Percentiles rank a stretch among this genome's conserved stretches.
phyloP scores from a whole-genome alignment of 1,140 invertebrate species.

The Brachionus paranguensis region DNA sequence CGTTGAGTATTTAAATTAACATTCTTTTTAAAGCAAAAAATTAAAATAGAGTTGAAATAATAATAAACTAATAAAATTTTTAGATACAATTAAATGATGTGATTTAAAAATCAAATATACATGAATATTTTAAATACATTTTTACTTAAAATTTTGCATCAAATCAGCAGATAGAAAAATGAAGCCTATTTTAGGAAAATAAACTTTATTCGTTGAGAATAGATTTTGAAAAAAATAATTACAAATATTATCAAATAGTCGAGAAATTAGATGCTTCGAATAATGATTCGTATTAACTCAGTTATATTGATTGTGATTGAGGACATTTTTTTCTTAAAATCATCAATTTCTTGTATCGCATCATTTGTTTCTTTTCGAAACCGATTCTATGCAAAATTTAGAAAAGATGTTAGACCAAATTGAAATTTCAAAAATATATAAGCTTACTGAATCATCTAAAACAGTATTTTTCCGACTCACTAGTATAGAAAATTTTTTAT shows the following conservation, averaged over 20 bases:
- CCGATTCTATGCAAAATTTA: not conserved
- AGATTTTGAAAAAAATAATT: not conserved
- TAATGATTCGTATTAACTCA: constrained; percentile 14
- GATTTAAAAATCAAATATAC: not conserved
- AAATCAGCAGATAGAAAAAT: not conserved
- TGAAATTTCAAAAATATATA: not conserved
- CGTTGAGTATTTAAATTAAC: too few relatives aligned
- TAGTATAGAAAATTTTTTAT: not conserved
- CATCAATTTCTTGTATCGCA: constrained; percentile 5
- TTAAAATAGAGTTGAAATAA: not conserved
- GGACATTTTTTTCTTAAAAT: constrained; percentile 32
- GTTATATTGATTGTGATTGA: constrained; percentile 10
- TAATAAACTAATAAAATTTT: too few relatives aligned
- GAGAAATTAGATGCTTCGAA: not conserved
- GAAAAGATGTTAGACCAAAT: not conserved
- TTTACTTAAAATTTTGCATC: not conserved
- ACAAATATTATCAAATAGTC: not conserved
- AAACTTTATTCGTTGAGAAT: not conserved
- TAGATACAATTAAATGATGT: not conserved
- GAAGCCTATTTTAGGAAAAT: not conserved
- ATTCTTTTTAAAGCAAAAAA: not conserved
- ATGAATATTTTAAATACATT: not conserved
- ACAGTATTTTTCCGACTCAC: not conserved
- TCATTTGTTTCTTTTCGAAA: constrained; percentile 15
- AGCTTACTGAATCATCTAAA: not conserved